Base-by-base conservation (phyloP, 1,140 invertebrate species). In the Sinonovacula constricta region DNA sequence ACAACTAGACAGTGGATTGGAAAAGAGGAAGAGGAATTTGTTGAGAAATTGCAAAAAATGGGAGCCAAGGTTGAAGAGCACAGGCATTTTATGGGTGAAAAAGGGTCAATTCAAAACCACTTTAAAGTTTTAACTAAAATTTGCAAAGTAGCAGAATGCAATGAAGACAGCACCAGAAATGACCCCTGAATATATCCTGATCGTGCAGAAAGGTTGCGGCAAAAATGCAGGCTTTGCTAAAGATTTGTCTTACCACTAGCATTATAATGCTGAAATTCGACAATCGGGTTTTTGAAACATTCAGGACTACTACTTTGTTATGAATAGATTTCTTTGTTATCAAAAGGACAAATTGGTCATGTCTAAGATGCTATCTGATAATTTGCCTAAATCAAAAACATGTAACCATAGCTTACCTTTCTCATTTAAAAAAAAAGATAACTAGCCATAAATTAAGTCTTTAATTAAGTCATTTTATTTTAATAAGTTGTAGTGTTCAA, bases 1-100 rank as follows among this genome's bases (percentile, higher is more conserved):
- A 92, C 94, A 67, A 91, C 93, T 34, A 91, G 96, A 70, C 94
- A 94, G 4, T 97, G 95, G 95, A 95, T 97, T 83, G 93, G 94
- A 31, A 93, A 94, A 81, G 96, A 97, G 90, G 95, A 97, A 90
- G 93, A 93, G 81, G 89, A 91, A 0, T 97, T 97, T 92, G 93
- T 93, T 5, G 92, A 94, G 22, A 91, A 93, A 80, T 91, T 97
- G 7, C 90, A 91, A 83, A 92, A 92, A 81, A 89, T 95, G 1
- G 94, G 93, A 34, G 94, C 94, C 33, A 89, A 92, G 3, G 89
- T 95, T 22, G 87, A 91, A 5, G 90, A 94, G 39, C 92, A 88
- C 63, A 86, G 95, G 70, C 94, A 95, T 90, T 95, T 95, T 88
- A 93, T 93, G 80, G 92, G 93, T 80, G 91, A 94, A 80, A 87